Evolutionary conservation across 2,113 vertebrate species (phyloP), one percentile per base, ranked within the genome.

Genomic region (Balaeniceps rex): DNA sequence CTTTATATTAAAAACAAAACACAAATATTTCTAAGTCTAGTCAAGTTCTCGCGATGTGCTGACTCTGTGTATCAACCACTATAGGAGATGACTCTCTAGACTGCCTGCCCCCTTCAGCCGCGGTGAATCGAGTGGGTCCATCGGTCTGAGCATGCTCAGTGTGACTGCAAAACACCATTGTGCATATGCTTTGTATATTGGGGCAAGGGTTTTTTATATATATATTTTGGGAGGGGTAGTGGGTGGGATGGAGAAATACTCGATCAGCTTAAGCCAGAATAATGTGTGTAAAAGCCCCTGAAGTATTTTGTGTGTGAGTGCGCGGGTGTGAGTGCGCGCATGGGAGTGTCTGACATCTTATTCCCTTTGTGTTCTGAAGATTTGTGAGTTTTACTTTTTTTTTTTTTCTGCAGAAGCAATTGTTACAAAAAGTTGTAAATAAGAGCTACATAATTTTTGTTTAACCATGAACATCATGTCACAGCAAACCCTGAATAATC

Each of bases 371-470:
- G 97, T 98, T 98, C 94, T 90, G 95, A 38, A 95, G 96, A 84
- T 77, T 96, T 93, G 95, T 93, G 92, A 95, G 80, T 83, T 97
- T 92, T 85, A 77, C 33, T 96, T 89, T 75, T 72, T 94, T 92
- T 86, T 85, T 75, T 71, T 63, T 66, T 65, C 88, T 47, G 93
- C 97, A 97, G 97, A 98, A 98, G 93, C 96, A 95, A 96, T 98
- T 98, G 95, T 98, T 98, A 97, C 90, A 94, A 95, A 88, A 76
- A 96, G 77, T 91, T 98, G 98, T 98, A 98, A 98, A 98, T 98
- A 98, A 98, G 98, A 97, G 97, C 98, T 98, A 97, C 95, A 44
- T 98, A 95, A 96, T 79, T 91, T 83, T 96, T 94, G 96, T 98
- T 98, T 93, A 95, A 82, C 96, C 97, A 93, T 91, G 94, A 97